Conservation (phyloP, 2,113 vertebrate species). For the Lampris megalopsis region DNA sequence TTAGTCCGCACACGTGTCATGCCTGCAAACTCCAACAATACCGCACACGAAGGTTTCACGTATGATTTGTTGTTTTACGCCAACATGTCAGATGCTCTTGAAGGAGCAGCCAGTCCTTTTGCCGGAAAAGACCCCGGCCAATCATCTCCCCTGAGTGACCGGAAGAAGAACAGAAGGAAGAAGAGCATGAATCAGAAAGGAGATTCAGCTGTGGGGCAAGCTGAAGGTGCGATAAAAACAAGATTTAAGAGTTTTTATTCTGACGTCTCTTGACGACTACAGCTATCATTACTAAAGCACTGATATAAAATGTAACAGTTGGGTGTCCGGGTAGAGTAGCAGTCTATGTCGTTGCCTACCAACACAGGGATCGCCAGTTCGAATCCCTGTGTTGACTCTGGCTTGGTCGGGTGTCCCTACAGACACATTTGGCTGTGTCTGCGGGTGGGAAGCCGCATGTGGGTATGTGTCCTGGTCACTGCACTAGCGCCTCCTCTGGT, state of each 20-base stretch:
- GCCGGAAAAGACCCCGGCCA: constrained; percentile 84
- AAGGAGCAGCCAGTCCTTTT: constrained; percentile 80
- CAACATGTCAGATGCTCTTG: constrained; percentile 72
- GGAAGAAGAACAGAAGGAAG: constrained; percentile 95
- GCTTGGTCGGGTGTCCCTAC: no score
- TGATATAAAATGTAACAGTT: not conserved
- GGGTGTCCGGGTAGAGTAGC: no score
- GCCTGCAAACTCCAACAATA: not conserved
- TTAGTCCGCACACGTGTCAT: not conserved
- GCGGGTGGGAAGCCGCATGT: no score
- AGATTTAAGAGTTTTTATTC: not conserved
- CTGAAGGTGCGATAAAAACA: constrained; percentile 85
- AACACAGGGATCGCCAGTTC: no score
- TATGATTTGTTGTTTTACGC: not conserved
- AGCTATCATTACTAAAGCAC: not conserved
- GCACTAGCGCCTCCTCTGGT: no score
- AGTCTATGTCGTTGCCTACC: no score
- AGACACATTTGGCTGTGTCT: no score
- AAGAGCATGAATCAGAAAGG: constrained; percentile 93
- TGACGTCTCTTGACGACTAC: not conserved
- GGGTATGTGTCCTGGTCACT: no score
- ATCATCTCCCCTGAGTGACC: constrained; percentile 89
- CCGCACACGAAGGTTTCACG: not conserved
- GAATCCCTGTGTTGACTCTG: no score
- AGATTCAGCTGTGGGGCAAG: constrained; percentile 88